phyloP scores from a whole-genome alignment of 2,797 vertebrate species.

The Onychomys torridus region DNA sequence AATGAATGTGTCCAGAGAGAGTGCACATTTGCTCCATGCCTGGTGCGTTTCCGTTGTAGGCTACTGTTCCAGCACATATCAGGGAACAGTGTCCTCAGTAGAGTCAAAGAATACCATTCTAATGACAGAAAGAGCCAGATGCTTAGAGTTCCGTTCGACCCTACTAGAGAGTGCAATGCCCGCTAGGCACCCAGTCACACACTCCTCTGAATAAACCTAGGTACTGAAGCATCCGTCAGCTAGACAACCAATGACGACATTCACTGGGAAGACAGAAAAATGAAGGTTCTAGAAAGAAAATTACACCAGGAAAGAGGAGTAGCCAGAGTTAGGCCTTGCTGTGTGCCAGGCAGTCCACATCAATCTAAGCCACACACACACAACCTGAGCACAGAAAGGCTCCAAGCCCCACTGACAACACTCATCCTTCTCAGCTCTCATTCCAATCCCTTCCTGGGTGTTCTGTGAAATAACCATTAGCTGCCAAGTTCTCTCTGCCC shows the following conservation, averaged over 20 bases:
- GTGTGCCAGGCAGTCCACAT: background rate
- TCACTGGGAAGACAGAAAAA: background rate
- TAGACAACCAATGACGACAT: background rate
- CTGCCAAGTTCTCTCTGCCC: background rate
- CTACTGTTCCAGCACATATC: fast-evolving
- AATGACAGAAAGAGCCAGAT: background rate
- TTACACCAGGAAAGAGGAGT: background rate
- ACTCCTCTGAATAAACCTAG: fast-evolving
- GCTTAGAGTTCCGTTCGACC: background rate
- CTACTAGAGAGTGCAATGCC: too few relatives aligned
- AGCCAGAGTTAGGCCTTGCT: background rate
- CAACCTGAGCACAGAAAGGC: background rate
- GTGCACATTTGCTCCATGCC: fast-evolving
- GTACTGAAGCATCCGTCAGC: fast-evolving
- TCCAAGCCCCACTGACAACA: too few relatives aligned
- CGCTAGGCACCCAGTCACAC: fast-evolving
- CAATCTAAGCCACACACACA: background rate
- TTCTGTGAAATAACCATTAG: background rate
- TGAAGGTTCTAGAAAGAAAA: background rate
- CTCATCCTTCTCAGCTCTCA: background rate
- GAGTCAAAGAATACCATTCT: background rate
- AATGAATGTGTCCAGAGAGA: background rate
- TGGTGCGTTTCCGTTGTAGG: fast-evolving
- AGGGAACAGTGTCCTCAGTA: fast-evolving
- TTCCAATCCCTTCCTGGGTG: fast-evolving